phyloP scores from a whole-genome alignment of 2,888 invertebrate genomes.

The Linhomoeus sp. region DNA sequence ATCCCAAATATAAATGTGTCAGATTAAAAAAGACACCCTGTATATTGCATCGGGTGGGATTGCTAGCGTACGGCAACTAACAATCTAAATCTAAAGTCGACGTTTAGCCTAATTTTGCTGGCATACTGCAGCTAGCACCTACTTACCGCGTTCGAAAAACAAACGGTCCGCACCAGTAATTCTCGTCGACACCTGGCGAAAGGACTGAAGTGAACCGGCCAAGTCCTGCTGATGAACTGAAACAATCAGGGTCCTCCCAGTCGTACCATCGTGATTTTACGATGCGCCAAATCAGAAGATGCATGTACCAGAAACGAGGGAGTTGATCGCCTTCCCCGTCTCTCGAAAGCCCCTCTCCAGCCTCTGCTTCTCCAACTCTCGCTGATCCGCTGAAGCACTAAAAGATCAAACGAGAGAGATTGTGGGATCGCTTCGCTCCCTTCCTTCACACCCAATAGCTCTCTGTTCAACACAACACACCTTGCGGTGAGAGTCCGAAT shows the following conservation, averaged over 20 bases:
- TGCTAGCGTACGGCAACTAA: too few relatives aligned
- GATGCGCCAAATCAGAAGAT: too few relatives aligned
- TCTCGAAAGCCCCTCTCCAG: conserved; percentile 77
- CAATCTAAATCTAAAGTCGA: too few relatives aligned
- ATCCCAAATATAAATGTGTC: too few relatives aligned
- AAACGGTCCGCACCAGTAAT: conserved; percentile 40
- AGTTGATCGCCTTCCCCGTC: conserved; percentile 68
- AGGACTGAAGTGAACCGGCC: conserved; percentile 53
- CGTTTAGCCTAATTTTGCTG: too few relatives aligned
- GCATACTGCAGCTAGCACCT: too few relatives aligned
- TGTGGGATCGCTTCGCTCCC: not conserved
- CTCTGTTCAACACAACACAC: conserved; percentile 9
- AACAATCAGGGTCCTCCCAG: conserved; percentile 8
- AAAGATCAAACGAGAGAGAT: not conserved
- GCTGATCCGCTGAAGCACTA: conserved; percentile 63
- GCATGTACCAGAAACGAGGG: conserved; percentile 50
- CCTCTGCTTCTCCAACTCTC: conserved; percentile 66
- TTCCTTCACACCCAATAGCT: not conserved
- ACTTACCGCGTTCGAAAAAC: too few relatives aligned
- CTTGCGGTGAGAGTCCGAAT: conserved; percentile 80
- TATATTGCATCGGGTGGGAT: too few relatives aligned
- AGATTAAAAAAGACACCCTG: too few relatives aligned
- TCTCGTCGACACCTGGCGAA: conserved; percentile 50
- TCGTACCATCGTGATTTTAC: not conserved
- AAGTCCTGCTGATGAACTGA: conserved; percentile 58